These are phyloP conservation scores for Glossophaga mutica DNA, from an alignment of 2,797 vertebrate genomes.

Conservation along the genomic window DNA sequence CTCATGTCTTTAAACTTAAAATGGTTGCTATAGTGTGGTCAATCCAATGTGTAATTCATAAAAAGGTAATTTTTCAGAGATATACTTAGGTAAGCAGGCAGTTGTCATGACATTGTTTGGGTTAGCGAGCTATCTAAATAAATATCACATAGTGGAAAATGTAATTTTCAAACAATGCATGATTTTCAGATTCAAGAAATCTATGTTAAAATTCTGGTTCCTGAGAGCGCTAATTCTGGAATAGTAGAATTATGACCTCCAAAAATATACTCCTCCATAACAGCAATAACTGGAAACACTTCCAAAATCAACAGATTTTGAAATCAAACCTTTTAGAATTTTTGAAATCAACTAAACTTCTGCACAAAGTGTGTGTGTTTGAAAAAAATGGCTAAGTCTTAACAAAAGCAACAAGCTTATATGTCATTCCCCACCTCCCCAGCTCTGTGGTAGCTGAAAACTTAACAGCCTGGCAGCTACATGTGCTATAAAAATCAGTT, in stretches of 20 bases:
- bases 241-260: neutral
- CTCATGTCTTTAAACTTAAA: neutral
- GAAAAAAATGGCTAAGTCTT: neutral
- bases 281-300: neutral
- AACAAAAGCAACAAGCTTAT: neutral
- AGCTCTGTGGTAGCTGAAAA: neutral
- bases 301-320: neutral
- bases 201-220: neutral
- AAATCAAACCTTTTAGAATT: neutral
- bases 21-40: neutral
- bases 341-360: neutral
- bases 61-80: neutral
- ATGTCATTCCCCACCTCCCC: neutral
- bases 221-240: neutral
- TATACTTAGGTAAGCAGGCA: neutral
- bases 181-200: neutral
- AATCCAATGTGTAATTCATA: neutral
- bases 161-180: neutral
- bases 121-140: neutral
- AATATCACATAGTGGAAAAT: neutral
- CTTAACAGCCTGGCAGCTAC: neutral
- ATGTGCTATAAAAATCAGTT: neutral
- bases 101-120: neutral
- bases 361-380: neutral
- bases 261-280: neutral